Evolutionary conservation across 2,113 vertebrate species (phyloP).

Genomic region (Muscicapa adusta): DNA sequence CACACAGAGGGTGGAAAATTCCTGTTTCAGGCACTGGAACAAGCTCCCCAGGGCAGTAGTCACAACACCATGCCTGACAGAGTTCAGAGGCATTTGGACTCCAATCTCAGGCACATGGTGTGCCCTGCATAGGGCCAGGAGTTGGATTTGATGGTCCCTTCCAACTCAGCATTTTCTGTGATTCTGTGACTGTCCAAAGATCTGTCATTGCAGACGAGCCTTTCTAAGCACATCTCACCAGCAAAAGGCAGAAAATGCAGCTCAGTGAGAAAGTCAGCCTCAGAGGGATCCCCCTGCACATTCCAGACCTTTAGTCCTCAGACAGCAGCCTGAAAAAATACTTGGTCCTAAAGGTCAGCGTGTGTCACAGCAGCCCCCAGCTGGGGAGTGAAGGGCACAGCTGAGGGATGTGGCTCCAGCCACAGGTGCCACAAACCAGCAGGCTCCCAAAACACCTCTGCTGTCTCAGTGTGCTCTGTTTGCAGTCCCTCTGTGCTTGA

Average conservation of each 20-base stretch:
- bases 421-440: background rate
- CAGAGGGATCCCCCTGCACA: slow-evolving; percentile 18
- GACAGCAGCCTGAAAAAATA: slow-evolving; percentile 39
- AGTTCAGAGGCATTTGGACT: background rate
- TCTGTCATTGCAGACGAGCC: background rate
- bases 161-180: background rate
- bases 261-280: background rate
- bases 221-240: background rate
- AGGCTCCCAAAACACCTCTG: background rate
- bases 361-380: background rate
- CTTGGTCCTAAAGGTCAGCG: slow-evolving; percentile 2
- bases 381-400: slow-evolving; percentile 23
- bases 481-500: background rate
- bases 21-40: background rate
- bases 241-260: background rate
- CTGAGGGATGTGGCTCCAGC: background rate
- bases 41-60: background rate
- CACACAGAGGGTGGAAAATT: background rate
- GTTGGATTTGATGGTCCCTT: background rate
- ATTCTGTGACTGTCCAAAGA: background rate
- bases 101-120: background rate
- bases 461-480: background rate
- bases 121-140: background rate
- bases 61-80: background rate
- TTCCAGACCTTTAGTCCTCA: background rate